These are phyloP conservation scores for Pollenia amentaria DNA, from an alignment of 2,888 invertebrate species.

Conservation along the genomic window DNA sequence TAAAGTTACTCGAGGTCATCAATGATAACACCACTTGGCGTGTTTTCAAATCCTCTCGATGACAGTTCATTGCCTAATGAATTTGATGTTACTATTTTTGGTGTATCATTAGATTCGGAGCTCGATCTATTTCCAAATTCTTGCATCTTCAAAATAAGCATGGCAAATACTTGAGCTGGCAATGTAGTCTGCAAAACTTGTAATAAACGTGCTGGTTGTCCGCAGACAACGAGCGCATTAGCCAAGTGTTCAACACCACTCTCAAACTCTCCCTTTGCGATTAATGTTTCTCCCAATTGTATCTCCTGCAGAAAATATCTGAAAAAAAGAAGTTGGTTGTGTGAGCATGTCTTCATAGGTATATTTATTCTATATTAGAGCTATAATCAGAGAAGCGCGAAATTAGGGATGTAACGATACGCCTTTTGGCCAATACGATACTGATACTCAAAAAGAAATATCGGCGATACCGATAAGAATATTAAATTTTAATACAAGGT, in stretches of 20 bases:
- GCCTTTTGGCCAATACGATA: too few species aligned
- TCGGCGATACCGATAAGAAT: too few species aligned
- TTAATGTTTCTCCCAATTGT: constrained; percentile 96
- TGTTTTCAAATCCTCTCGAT: constrained; percentile 78
- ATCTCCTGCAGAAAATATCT: constrained; percentile 89
- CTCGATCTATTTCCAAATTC: constrained; percentile 82
- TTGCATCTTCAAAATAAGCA: constrained; percentile 90
- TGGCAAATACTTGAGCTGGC: constrained; percentile 96
- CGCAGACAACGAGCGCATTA: constrained; percentile 98
- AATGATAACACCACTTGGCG: constrained; percentile 78
- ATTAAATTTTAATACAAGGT: too few species aligned
- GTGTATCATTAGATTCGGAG: constrained; percentile 79
- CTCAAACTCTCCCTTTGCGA: constrained; percentile 94
- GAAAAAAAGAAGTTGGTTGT: constrained; percentile 68
- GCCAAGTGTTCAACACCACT: constrained; percentile 97
- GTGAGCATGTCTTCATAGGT: too few species aligned
- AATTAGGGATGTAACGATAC: too few species aligned
- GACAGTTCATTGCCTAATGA: constrained; percentile 76
- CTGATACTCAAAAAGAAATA: too few species aligned
- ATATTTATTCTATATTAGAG: too few species aligned
- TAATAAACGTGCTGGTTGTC: constrained; percentile 87
- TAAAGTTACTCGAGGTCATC: constrained; percentile 82
- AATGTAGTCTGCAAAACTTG: constrained; percentile 94
- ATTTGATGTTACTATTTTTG: constrained; percentile 77
- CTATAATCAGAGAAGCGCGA: too few species aligned